Conservation (phyloP, 2,797 vertebrate species). For the Urocyon cinereoargenteus region DNA sequence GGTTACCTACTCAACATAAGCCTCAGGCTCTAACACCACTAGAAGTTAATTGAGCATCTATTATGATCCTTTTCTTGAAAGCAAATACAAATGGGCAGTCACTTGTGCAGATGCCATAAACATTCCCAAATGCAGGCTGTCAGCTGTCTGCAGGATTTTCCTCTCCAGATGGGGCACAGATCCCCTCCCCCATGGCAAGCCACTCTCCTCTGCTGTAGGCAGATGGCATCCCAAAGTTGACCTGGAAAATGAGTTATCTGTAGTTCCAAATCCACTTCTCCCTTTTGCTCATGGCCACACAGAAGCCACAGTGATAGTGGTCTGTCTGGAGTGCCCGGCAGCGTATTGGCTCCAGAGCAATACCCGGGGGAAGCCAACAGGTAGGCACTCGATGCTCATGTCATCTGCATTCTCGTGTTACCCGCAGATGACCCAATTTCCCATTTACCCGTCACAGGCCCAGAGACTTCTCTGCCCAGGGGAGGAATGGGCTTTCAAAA, state of each 20-base stretch:
- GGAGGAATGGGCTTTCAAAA: background rate
- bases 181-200: background rate
- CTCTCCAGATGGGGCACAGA: background rate
- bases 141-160: background rate
- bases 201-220: background rate
- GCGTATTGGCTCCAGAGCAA: background rate
- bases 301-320: background rate
- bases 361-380: background rate
- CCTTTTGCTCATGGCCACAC: background rate
- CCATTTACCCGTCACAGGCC: background rate
- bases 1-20: background rate
- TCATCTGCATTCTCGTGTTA: background rate
- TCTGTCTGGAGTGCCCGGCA: background rate
- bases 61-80: background rate
- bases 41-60: background rate
- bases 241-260: slow-evolving; percentile 3
- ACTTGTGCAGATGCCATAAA: background rate
- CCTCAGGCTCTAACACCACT: background rate
- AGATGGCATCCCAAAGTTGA: background rate
- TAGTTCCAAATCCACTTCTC: background rate
- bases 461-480: background rate
- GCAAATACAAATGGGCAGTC: background rate
- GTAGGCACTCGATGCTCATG: background rate
- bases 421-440: background rate
- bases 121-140: background rate